These are phyloP conservation scores for Trematocara variabile DNA, from an alignment of 2,113 vertebrate genomes.

Conservation along the genomic window DNA sequence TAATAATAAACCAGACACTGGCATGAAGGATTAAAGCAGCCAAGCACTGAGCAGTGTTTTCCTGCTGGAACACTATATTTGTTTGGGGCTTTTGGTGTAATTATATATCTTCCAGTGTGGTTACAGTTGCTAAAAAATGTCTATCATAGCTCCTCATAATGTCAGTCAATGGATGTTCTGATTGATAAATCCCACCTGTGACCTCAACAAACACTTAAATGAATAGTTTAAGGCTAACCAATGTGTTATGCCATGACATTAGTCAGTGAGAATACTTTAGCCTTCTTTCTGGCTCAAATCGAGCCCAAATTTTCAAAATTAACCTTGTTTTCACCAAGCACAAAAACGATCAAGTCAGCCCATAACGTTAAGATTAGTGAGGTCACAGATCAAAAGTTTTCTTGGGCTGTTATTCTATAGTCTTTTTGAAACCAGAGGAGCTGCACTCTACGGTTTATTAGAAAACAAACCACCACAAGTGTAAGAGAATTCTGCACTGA, in stretches of 20 bases:
- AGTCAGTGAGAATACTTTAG: not conserved
- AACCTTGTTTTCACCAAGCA: not conserved
- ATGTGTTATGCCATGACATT: not conserved
- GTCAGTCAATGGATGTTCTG: not conserved
- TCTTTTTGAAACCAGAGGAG: accelerated
- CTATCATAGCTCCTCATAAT: not conserved
- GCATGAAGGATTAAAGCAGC: not conserved
- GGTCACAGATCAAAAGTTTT: not conserved
- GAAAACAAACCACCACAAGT: not conserved
- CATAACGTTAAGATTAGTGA: accelerated
- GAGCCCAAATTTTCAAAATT: not conserved
- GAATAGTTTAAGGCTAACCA: not conserved
- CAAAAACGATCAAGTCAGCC: accelerated
- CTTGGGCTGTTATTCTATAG: not conserved
- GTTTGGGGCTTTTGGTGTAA: not conserved
- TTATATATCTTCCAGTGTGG: not conserved
- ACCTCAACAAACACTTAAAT: not conserved
- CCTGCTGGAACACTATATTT: not conserved
- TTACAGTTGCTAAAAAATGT: not conserved
- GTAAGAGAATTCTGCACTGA: not conserved
- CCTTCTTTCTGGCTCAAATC: not conserved
- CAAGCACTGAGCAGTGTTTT: not conserved
- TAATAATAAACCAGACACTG: not conserved
- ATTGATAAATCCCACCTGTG: not conserved
- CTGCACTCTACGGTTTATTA: not conserved